These are phyloP conservation scores for Pampus argenteus DNA, from an alignment of 2,797 vertebrate species.

Conservation along the genomic window DNA sequence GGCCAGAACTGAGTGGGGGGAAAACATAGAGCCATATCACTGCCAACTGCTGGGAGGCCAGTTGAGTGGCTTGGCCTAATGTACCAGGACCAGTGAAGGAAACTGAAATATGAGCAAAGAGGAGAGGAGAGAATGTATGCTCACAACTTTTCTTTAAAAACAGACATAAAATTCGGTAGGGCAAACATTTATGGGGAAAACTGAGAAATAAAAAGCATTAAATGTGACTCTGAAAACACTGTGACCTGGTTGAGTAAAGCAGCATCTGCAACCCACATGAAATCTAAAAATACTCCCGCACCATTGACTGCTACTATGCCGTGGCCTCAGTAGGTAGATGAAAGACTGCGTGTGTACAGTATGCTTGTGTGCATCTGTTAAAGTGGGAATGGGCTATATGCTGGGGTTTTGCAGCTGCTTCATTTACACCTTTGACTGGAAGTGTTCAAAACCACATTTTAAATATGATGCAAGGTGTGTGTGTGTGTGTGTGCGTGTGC, in stretches of 20 bases:
- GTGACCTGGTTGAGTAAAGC: constrained; percentile 73
- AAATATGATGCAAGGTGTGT: constrained; percentile 12
- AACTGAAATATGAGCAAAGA: constrained; percentile 16
- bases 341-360: constrained; percentile 50
- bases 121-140: constrained; percentile 2
- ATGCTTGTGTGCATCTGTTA: constrained; percentile 26
- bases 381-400: constrained; percentile 20
- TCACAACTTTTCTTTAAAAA: neutral
- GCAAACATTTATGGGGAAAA: constrained; percentile 22
- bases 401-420: constrained; percentile 25
- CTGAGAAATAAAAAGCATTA: constrained; percentile 13
- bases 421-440: constrained; percentile 23
- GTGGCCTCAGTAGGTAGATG: constrained; percentile 68
- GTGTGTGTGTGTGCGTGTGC: neutral
- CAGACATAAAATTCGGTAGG: neutral
- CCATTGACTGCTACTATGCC: constrained; percentile 78
- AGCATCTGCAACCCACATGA: constrained; percentile 81
- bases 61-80: constrained; percentile 44
- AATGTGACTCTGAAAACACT: constrained; percentile 51
- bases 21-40: constrained; percentile 30
- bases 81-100: constrained; percentile 24
- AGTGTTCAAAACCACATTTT: constrained; percentile 27
- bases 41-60: constrained; percentile 70
- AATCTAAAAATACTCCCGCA: constrained; percentile 78
- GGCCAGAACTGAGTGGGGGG: constrained; percentile 59